phyloP scores from a whole-genome alignment of 2,888 invertebrate genomes.

The Euplexia lucipara region DNA sequence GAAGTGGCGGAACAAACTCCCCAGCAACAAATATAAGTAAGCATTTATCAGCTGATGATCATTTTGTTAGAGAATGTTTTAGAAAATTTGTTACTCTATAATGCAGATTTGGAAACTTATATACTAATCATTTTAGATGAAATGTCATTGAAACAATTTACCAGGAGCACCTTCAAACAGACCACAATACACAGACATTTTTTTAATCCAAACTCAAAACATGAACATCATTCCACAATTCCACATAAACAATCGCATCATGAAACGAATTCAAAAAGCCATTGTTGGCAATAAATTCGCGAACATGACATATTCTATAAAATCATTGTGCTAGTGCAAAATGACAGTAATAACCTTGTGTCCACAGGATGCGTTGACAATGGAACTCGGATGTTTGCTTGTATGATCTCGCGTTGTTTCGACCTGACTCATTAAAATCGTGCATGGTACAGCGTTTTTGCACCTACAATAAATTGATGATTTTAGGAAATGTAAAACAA shows the following conservation, averaged over 20 bases:
- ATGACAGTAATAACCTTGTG: constrained; percentile 57
- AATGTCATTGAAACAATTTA: no score
- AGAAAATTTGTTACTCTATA: no score
- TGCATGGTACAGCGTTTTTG: constrained; percentile 20
- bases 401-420: constrained; percentile 53
- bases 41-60: no score
- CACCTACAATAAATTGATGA: constrained; percentile 7
- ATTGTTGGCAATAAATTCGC: constrained; percentile 58
- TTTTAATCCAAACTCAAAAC: constrained; percentile 18
- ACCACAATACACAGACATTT: neutral
- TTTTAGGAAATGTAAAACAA: constrained; percentile 4
- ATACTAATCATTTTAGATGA: neutral
- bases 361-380: constrained; percentile 60
- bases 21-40: no score
- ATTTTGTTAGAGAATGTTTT: neutral
- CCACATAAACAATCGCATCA: constrained; percentile 39
- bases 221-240: constrained; percentile 21
- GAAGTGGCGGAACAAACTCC: no score
- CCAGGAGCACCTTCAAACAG: neutral
- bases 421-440: constrained; percentile 53
- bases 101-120: no score
- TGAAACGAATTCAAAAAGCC: constrained; percentile 41
- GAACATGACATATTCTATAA: constrained; percentile 42
- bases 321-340: constrained; percentile 54
- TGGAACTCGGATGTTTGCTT: constrained; percentile 62